phyloP scores from a whole-genome alignment of 2,888 invertebrate species.

The Electrophaes corylata region DNA sequence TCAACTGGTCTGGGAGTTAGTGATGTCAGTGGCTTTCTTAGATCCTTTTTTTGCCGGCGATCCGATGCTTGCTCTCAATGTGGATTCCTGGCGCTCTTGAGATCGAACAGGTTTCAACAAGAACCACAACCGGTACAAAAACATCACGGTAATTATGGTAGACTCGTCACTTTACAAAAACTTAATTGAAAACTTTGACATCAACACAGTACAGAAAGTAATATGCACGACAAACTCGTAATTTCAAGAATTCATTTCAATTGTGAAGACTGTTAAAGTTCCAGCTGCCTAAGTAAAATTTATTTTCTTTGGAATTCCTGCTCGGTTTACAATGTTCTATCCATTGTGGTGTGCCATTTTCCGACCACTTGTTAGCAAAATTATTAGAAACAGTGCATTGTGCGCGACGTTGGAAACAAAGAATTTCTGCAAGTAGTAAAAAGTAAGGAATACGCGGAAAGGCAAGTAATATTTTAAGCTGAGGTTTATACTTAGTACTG shows the following conservation, averaged over 20 bases:
- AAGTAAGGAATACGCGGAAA: constrained; percentile 64
- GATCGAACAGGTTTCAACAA: constrained; percentile 76
- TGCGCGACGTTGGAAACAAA: constrained; percentile 68
- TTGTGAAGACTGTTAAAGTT: constrained; percentile 36
- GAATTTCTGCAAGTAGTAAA: constrained; percentile 70
- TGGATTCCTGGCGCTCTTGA: constrained; percentile 73
- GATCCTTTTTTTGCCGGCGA: constrained; percentile 66
- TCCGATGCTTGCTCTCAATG: constrained; percentile 65
- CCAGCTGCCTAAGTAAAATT: constrained; percentile 40
- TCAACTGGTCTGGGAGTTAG: constrained; percentile 51
- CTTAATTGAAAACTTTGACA: constrained; percentile 48
- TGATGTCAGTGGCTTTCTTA: constrained; percentile 65
- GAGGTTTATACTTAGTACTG: constrained; percentile 42
- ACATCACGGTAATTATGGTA: constrained; percentile 77
- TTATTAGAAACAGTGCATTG: constrained; percentile 75
- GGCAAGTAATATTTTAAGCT: constrained; percentile 54
- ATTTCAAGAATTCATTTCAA: constrained; percentile 27
- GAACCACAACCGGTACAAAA: constrained; percentile 78
- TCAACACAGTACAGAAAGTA: constrained; percentile 7
- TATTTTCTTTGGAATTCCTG: constrained; percentile 54
- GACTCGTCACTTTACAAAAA: constrained; percentile 65
- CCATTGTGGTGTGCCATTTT: constrained; percentile 61
- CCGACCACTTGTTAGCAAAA: constrained; percentile 68
- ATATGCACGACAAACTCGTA: constrained; percentile 20
- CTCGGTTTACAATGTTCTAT: constrained; percentile 57